Evolutionary conservation across 2,797 vertebrate genomes (phyloP).

Genomic region (Coilia nasus): DNA sequence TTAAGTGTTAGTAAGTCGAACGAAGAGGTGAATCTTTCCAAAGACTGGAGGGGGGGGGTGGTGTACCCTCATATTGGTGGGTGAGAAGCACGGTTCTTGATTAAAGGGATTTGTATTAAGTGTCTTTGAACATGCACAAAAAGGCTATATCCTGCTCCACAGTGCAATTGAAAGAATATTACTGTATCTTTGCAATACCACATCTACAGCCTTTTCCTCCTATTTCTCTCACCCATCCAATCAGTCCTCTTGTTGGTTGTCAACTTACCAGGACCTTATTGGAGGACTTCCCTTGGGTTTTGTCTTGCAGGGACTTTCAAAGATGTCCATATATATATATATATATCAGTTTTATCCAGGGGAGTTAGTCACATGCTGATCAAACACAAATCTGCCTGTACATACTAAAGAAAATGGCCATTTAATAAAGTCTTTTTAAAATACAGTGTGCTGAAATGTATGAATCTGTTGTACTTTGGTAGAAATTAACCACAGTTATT

Average conservation of each 20-base stretch:
- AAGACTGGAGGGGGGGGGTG: background rate
- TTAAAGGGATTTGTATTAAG: background rate
- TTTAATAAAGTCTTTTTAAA: constrained; percentile 63
- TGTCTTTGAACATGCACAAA: constrained; percentile 5
- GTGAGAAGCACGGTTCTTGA: background rate
- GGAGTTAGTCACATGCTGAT: constrained; percentile 52
- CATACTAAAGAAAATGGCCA: constrained; percentile 69
- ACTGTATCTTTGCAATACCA: constrained; percentile 18
- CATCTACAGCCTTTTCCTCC: constrained; percentile 16
- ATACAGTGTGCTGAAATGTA: constrained; percentile 14
- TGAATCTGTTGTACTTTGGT: background rate
- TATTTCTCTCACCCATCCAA: constrained; percentile 18
- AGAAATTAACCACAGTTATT: background rate
- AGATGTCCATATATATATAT: constrained; percentile 36
- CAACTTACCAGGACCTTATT: constrained; percentile 27
- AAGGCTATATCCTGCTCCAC: constrained; percentile 8
- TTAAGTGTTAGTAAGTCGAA: constrained; percentile 6
- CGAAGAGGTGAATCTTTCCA: background rate
- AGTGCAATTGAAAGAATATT: constrained; percentile 19
- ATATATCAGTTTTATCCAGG: constrained; percentile 35
- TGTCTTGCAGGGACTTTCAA: constrained; percentile 34
- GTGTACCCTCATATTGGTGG: background rate
- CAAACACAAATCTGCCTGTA: constrained; percentile 75
- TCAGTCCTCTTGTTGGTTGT: constrained; percentile 19
- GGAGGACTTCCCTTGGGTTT: constrained; percentile 39